Evolutionary conservation across 1,140 invertebrate genomes (phyloP).

Genomic region (Papilio helenus): DNA sequence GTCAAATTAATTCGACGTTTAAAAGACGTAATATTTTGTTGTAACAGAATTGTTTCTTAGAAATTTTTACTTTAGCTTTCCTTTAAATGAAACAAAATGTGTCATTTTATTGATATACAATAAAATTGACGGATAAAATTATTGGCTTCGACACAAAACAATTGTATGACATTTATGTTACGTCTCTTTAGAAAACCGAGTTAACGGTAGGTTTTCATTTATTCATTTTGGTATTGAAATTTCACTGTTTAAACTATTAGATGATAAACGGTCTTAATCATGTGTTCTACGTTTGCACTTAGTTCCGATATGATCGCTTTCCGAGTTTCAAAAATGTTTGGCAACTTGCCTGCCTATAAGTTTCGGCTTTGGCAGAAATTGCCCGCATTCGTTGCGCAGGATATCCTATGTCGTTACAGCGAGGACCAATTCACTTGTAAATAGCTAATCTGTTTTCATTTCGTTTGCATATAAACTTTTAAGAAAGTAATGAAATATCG

Average conservation of each 20-base stretch:
- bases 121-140: no score
- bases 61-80: no score
- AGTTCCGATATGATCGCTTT: not conserved
- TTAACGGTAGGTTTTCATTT: no score
- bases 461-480: not conserved
- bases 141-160: no score
- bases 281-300: not conserved
- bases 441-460: not conserved
- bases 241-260: not conserved
- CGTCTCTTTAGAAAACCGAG: no score
- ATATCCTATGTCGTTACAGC: not conserved
- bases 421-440: not conserved
- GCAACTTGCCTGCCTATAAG: constrained; percentile 6
- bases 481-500: not conserved
- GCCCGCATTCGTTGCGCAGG: not conserved
- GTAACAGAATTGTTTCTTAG: no score
- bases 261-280: not conserved
- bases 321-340: constrained; percentile 1
- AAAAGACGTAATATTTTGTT: no score
- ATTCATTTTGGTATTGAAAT: no score
- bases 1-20: no score
- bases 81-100: no score
- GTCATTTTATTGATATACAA: no score
- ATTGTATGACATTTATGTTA: no score
- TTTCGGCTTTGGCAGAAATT: not conserved